These are phyloP conservation scores for Lagorchestes hirsutus DNA, from an alignment of 2,797 vertebrate genomes.

Conservation along the genomic window DNA sequence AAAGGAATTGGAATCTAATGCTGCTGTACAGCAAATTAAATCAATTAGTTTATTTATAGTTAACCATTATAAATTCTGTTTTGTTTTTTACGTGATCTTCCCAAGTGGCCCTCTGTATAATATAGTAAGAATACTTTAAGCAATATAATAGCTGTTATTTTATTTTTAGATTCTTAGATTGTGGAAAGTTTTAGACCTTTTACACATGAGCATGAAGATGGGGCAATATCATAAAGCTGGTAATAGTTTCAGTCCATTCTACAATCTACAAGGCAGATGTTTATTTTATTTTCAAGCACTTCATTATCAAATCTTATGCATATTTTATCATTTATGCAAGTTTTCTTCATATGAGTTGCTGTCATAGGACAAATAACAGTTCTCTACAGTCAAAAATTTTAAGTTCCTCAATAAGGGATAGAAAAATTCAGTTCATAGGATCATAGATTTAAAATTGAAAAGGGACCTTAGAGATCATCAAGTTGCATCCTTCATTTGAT, in stretches of 20 bases:
- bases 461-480: not conserved
- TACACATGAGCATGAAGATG: not conserved
- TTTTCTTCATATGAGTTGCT: conserved; percentile 18
- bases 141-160: not conserved
- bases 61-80: conserved; percentile 45
- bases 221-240: conserved; percentile 33
- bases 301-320: conserved; percentile 6
- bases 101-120: not conserved
- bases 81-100: conserved; percentile 46
- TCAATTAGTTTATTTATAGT: conserved; percentile 72
- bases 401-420: not conserved
- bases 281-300: conserved; percentile 27
- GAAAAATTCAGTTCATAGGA: not conserved
- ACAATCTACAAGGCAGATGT: conserved; percentile 13
- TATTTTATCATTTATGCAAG: not conserved
- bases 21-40: conserved; percentile 69
- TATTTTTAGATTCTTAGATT: conserved; percentile 40
- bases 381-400: conserved; percentile 14
- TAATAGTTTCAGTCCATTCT: conserved; percentile 4
- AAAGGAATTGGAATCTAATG: conserved; percentile 54
- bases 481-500: not conserved
- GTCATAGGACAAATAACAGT: not conserved
- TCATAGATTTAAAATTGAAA: not conserved
- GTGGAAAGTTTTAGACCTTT: not conserved
- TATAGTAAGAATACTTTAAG: conserved; percentile 25